phyloP scores from a whole-genome alignment of 2,888 invertebrate species.

The Nomada ferruginata region DNA sequence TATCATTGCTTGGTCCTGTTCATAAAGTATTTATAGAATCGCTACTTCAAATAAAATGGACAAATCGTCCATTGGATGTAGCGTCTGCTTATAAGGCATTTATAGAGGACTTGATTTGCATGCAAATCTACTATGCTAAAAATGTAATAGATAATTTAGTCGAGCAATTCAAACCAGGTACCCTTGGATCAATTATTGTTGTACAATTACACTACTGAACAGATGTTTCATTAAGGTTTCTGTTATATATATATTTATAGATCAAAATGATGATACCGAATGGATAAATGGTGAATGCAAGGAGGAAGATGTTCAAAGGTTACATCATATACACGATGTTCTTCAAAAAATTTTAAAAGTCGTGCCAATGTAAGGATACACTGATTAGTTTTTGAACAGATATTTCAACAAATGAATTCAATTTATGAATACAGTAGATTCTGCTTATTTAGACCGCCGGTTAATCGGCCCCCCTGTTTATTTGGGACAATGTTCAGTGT shows the following conservation, averaged over 20 bases:
- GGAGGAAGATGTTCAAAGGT: constrained; percentile 85
- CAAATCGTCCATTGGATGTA: constrained; percentile 84
- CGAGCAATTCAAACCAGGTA: constrained; percentile 87
- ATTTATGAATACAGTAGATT: too few relatives aligned
- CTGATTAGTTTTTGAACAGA: neutral
- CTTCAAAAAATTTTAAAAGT: constrained; percentile 85
- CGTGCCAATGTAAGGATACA: constrained; percentile 86
- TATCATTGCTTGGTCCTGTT: constrained; percentile 86
- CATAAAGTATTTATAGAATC: constrained; percentile 87
- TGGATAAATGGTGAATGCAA: constrained; percentile 88
- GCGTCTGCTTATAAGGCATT: constrained; percentile 87
- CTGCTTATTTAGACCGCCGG: too few relatives aligned
- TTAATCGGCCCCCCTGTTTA: too few relatives aligned
- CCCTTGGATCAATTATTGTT: constrained; percentile 50
- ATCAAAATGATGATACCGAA: constrained; percentile 84
- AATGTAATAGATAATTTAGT: constrained; percentile 87
- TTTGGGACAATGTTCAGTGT: too few relatives aligned
- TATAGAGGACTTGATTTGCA: constrained; percentile 88
- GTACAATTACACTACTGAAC: neutral
- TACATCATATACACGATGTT: constrained; percentile 88
- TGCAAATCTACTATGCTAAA: constrained; percentile 88
- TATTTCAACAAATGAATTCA: too few relatives aligned
- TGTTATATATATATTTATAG: constrained; percentile 43
- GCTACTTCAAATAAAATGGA: constrained; percentile 87
- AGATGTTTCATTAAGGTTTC: constrained; percentile 45